phyloP scores from a whole-genome alignment of 1,140 invertebrate species.

The Catajapyx aquilonaris region DNA sequence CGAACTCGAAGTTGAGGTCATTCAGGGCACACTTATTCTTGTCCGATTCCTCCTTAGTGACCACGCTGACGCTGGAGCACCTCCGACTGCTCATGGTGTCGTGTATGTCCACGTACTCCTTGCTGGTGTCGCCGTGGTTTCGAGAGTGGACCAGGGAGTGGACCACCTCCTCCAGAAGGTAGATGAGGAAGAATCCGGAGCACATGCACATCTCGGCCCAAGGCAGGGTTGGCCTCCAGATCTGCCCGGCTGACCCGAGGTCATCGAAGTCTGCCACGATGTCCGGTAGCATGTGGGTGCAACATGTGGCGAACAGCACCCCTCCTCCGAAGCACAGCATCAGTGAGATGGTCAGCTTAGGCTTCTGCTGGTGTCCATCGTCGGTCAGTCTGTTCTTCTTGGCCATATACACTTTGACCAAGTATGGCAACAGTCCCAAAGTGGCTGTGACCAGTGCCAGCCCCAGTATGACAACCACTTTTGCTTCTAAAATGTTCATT shows the following conservation, averaged over 20 bases:
- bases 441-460: too few relatives aligned
- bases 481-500: too few relatives aligned
- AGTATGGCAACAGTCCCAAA: too few relatives aligned
- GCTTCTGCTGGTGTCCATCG: too few relatives aligned
- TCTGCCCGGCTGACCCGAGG: conserved; percentile 19
- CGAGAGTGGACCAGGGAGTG: conserved; percentile 31
- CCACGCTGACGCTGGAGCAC: conserved; percentile 24
- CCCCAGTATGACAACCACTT: too few relatives aligned
- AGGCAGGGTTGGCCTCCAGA: conserved; percentile 25
- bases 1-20: too few relatives aligned
- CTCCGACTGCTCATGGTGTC: conserved; percentile 30
- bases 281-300: conserved; percentile 76
- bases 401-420: too few relatives aligned
- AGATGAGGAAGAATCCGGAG: conserved; percentile 63
- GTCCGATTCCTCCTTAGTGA: conserved; percentile 7
- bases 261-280: conserved; percentile 42
- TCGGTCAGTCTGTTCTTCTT: too few relatives aligned
- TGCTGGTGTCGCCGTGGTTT: conserved; percentile 16
- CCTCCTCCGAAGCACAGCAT: conserved; percentile 75
- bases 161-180: conserved; percentile 55
- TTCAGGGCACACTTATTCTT: conserved; percentile 12
- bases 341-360: conserved; percentile 26
- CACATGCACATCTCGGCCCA: conserved; percentile 45
- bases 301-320: conserved; percentile 71
- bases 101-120: conserved; percentile 26